Evolutionary conservation across 2,888 invertebrate species (phyloP).

Genomic region (Lasioglossum leucozonium): DNA sequence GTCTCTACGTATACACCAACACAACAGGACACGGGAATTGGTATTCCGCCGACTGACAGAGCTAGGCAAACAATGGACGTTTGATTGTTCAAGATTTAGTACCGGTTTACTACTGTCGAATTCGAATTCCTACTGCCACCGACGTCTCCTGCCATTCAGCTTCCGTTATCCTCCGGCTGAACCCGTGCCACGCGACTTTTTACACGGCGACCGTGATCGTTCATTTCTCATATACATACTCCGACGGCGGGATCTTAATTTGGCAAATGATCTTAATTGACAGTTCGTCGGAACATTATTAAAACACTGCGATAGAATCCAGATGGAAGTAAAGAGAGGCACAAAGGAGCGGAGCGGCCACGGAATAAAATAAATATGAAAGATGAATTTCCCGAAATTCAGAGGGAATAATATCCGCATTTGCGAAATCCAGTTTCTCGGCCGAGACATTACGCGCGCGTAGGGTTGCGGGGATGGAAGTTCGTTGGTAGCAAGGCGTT

Average conservation of each 20-base stretch:
- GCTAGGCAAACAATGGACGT: conserved; percentile 80
- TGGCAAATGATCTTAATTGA: no score
- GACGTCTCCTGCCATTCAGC: conserved; percentile 45
- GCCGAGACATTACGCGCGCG: not conserved
- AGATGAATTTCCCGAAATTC: not conserved
- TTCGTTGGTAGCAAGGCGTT: not conserved
- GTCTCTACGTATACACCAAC: conserved; percentile 51
- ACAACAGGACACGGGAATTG: conserved; percentile 69
- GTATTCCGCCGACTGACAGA: conserved; percentile 78
- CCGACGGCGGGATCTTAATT: not conserved
- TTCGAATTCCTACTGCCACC: conserved; percentile 74
- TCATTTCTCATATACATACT: not conserved
- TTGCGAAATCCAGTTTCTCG: not conserved
- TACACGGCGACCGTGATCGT: not conserved
- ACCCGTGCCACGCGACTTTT: not conserved
- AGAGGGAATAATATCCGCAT: not conserved
- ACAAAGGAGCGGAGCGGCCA: not conserved
- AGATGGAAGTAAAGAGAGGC: not conserved
- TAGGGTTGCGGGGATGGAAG: no score
- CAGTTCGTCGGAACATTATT: no score
- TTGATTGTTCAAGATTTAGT: conserved; percentile 82
- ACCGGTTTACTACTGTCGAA: conserved; percentile 79
- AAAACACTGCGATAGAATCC: not conserved
- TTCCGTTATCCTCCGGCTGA: conserved; percentile 37
- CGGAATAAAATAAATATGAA: not conserved